A percentile compares a stretch with the other conserved stretches of the same genome.
phyloP scores from a whole-genome alignment of 2,888 invertebrate genomes.

The Oligia latruncula region DNA sequence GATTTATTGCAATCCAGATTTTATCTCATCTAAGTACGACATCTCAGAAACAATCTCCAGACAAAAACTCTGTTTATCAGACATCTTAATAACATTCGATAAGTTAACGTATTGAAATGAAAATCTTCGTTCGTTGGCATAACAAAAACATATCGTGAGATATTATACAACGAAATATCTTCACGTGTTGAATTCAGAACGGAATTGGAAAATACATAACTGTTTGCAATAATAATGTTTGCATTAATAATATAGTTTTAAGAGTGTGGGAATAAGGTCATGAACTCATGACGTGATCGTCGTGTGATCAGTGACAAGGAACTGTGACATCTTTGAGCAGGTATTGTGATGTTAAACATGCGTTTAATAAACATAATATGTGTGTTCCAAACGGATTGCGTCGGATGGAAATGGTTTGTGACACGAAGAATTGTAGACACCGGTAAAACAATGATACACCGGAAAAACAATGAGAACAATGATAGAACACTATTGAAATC shows the following conservation, averaged over 20 bases:
- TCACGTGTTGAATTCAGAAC: conserved; percentile 16
- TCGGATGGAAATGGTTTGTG: conserved; percentile 42
- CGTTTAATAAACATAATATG: conserved; percentile 55
- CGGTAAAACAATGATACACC: conserved; percentile 39
- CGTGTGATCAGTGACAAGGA: conserved; percentile 59
- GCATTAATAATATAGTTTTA: conserved; percentile 39
- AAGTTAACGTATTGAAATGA: conserved; percentile 57
- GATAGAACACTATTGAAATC: conserved; percentile 17
- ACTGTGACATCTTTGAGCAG: conserved; percentile 60
- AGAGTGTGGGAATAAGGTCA: conserved; percentile 40
- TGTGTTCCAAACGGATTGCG: conserved; percentile 43
- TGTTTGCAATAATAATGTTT: conserved; percentile 30
- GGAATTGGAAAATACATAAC: conserved; percentile 33
- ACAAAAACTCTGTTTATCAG: conserved; percentile 49
- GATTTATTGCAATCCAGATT: conserved; percentile 55
- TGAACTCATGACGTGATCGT: conserved; percentile 47
- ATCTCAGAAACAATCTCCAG: conserved; percentile 44
- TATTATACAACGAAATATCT: conserved; percentile 28
- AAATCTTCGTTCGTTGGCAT: conserved; percentile 54
- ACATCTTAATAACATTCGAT: conserved; percentile 58
- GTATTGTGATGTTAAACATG: conserved; percentile 72
- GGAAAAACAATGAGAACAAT: conserved; percentile 41
- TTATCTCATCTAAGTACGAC: conserved; percentile 44
- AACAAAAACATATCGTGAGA: conserved; percentile 55
- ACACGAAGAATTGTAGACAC: conserved; percentile 44